Percentiles rank a stretch among this genome's conserved stretches.
Evolutionary conservation across 2,888 invertebrate species (phyloP).

Genomic region (Drosophila kanekoi): DNA sequence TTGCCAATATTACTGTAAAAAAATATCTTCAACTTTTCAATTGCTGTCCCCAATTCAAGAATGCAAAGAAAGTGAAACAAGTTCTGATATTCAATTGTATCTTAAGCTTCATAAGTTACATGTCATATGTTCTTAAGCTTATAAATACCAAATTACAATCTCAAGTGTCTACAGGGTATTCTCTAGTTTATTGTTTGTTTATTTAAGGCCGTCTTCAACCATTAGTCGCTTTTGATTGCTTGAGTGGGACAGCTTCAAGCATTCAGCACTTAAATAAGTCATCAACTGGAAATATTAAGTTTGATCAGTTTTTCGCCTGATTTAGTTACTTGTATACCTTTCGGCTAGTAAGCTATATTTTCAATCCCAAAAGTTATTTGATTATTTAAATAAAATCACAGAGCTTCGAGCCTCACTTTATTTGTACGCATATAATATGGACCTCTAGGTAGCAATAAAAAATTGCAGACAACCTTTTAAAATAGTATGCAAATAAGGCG

Average conservation of each 20-base stretch:
- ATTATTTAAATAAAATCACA: conserved; percentile 55
- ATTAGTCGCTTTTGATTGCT: conserved; percentile 19
- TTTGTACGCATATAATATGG: conserved; percentile 24
- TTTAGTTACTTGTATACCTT: background rate
- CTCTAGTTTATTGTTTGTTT: background rate
- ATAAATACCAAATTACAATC: no score
- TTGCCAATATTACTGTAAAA: no score
- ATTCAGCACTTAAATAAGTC: conserved; percentile 10
- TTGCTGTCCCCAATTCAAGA: no score
- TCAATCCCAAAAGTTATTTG: conserved; percentile 4
- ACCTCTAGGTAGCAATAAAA: conserved; percentile 36
- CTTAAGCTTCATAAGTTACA: no score
- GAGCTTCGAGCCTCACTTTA: conserved; percentile 4
- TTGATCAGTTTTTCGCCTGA: background rate
- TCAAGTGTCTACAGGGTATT: no score
- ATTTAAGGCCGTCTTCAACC: background rate
- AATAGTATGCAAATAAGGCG: conserved; percentile 66
- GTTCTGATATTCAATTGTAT: no score
- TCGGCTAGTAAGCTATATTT: background rate
- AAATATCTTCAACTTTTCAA: no score
- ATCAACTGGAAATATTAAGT: background rate
- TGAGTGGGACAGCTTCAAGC: conserved; percentile 6
- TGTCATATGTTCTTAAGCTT: no score
- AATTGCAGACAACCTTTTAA: conserved; percentile 47
- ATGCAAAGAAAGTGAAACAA: no score